Base-by-base conservation (phyloP, 1,140 invertebrate genomes). In the Brachionus asplanchnoidis region DNA sequence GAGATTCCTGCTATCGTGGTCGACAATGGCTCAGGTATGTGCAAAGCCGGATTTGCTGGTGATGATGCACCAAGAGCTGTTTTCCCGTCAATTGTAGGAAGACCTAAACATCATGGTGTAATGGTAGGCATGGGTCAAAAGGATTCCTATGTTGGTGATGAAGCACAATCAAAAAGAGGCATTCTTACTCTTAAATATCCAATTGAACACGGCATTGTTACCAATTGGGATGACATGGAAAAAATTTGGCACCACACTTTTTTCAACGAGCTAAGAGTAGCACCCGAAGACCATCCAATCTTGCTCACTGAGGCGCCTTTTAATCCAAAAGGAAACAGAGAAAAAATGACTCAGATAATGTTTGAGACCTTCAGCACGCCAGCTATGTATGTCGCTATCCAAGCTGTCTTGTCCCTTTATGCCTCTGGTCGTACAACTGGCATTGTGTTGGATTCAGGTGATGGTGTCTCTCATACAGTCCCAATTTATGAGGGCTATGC, bases 81-180 rank as follows among this genome's bases (percentile, higher is more conserved):
- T 85, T 95, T 95, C 91, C 94, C 94, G 56, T 95, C 94, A 65
- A 95, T 95, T 89, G 94, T 94, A 79, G 94, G 94, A 65, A 92
- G 94, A 85, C 94, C 94, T 60, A 91, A 94, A 87, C 94, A 95
- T 87, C 87, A 92, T 91, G 93, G 93, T 87, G 95, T 96, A 86
- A 96, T 96, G 95, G 95, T 96, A 85, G 95, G 95, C 89, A 96
- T 96, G 95, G 95, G 95, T 87, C 95, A 96, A 89, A 96, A 96
- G 91, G 95, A 97, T 90, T 94, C 93, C 11, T 97, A 97, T 89
- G 95, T 97, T 84, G 95, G 95, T 86, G 95, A 97, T 89, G 86
- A 86, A 80, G 86, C 86, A 70, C 86, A 85, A 82, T 66, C 56
- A 6, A 85, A 86, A 44, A 68, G 86, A 85, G 86, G 84, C 26